These are phyloP conservation scores for Sandelia bainsii DNA, from an alignment of 2,797 vertebrate genomes.

Conservation along the genomic window DNA sequence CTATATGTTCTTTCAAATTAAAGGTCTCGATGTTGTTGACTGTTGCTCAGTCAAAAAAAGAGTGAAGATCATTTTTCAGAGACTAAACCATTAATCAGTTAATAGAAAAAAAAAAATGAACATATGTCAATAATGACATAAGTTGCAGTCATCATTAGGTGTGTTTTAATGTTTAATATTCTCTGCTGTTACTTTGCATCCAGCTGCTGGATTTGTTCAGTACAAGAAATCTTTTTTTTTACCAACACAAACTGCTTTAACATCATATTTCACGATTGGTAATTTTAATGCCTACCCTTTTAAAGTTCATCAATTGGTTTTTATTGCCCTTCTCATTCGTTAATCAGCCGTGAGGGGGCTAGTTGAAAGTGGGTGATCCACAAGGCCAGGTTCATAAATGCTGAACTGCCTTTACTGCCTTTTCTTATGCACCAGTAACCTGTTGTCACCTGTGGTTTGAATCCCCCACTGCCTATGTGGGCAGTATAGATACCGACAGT, in stretches of 20 bases:
- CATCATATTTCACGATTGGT: slow-evolving; percentile 53
- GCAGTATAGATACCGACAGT: slow-evolving; percentile 79
- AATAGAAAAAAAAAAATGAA: neutral
- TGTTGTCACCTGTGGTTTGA: slow-evolving; percentile 74
- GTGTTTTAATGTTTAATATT: neutral
- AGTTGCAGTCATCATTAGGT: neutral
- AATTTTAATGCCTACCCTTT: slow-evolving; percentile 49
- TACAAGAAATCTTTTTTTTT: slow-evolving; percentile 25
- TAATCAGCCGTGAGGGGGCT: slow-evolving; percentile 45
- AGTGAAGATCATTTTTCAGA: neutral
- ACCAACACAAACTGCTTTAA: slow-evolving; percentile 36
- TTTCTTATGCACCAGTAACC: slow-evolving; percentile 72
- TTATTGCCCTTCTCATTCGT: slow-evolving; percentile 46
- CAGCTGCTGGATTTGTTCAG: slow-evolving; percentile 13
- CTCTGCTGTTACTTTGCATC: slow-evolving; percentile 3
- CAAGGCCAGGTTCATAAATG: slow-evolving; percentile 58
- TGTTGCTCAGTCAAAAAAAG: neutral
- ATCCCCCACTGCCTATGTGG: slow-evolving; percentile 68
- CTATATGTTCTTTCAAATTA: neutral
- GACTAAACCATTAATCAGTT: neutral
- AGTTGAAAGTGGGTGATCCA: slow-evolving; percentile 43
- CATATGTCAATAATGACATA: neutral
- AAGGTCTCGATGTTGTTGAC: neutral
- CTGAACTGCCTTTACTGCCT: slow-evolving; percentile 60
- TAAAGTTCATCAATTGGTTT: slow-evolving; percentile 49